These are phyloP conservation scores for Tetrax tetrax DNA, from an alignment of 2,113 vertebrate species.

Conservation along the genomic window DNA sequence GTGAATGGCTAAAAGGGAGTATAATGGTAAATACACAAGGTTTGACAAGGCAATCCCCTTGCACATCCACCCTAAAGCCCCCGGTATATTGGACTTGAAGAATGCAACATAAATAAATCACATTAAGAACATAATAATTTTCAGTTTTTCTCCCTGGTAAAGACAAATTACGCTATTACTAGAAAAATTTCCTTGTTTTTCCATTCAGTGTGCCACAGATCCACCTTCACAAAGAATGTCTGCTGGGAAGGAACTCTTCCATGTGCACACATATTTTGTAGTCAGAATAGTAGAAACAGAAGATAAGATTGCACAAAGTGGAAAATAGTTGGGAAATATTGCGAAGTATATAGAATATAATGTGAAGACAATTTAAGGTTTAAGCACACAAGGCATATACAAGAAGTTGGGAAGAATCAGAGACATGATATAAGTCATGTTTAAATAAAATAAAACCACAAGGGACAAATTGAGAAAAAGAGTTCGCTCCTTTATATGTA, in stretches of 20 bases:
- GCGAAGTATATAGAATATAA: neutral
- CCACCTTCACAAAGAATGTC: neutral
- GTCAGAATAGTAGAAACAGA: neutral
- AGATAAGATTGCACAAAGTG: neutral
- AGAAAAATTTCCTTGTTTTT: neutral
- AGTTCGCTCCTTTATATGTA: neutral
- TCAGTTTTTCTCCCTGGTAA: neutral
- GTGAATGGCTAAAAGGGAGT: neutral
- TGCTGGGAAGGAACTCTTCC: neutral
- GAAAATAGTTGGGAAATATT: neutral
- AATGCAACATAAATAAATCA: neutral
- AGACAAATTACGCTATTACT: neutral
- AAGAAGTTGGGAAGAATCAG: neutral
- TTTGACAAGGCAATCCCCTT: neutral
- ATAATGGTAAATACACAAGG: neutral
- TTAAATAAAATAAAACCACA: neutral
- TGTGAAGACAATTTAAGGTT: neutral
- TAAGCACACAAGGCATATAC: neutral
- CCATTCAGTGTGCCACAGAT: neutral
- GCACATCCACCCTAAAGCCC: neutral
- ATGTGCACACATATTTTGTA: neutral
- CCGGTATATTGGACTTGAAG: neutral
- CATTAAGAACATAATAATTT: neutral
- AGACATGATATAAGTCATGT: neutral
- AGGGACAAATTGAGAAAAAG: neutral